Evolutionary conservation across 2,113 vertebrate genomes (phyloP).

Genomic region (Chinchilla lanigera): DNA sequence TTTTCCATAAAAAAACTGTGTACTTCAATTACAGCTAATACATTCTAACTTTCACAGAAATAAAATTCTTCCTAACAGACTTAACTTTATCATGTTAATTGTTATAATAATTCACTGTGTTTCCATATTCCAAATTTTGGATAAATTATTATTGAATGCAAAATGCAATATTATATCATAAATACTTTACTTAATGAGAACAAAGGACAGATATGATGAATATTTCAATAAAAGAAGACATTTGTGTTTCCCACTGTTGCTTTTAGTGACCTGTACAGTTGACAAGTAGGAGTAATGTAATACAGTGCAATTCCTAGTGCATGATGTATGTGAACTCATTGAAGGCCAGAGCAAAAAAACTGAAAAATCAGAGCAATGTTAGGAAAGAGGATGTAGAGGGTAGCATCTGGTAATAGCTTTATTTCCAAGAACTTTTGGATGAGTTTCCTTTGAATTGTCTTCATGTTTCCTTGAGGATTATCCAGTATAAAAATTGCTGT

Average conservation of each 20-base stretch:
- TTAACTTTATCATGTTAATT: not conserved
- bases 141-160: not conserved
- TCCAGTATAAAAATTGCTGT: not conserved
- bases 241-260: not conserved
- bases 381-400: not conserved
- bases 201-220: rapidly evolving
- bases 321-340: not conserved
- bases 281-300: not conserved
- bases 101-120: not conserved
- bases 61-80: not conserved
- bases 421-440: not conserved
- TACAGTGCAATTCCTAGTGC: not conserved
- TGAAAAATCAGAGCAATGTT: slow-evolving; percentile 5
- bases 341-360: not conserved
- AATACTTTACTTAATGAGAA: not conserved
- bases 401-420: not conserved
- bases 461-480: not conserved
- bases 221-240: not conserved
- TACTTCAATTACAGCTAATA: not conserved
- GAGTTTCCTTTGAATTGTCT: not conserved
- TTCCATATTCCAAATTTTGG: not conserved
- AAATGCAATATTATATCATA: not conserved
- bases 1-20: not conserved
- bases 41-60: not conserved
- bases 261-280: not conserved